Conservation (phyloP, 2,113 vertebrate genomes). For the Addax nasomaculatus region DNA sequence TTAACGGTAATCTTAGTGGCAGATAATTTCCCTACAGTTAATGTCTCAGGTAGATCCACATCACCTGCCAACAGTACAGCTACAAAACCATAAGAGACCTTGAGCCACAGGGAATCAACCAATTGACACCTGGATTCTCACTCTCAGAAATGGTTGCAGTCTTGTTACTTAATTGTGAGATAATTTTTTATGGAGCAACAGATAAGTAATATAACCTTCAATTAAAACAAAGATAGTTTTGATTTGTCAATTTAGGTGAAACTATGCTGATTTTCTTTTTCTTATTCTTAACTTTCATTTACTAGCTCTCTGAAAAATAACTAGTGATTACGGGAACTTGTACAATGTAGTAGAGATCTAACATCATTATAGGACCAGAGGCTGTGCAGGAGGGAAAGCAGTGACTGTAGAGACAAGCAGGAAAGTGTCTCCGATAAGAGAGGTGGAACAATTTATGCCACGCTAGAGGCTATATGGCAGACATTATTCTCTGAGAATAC, state of each 20-base stretch:
- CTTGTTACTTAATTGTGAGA: neutral
- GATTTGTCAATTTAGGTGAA: neutral
- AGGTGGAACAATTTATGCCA: neutral
- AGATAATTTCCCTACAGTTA: neutral
- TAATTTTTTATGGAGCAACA: neutral
- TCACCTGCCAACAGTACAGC: neutral
- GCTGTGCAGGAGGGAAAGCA: neutral
- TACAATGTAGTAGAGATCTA: neutral
- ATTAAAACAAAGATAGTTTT: neutral
- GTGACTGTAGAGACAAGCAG: neutral
- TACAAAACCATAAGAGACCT: neutral
- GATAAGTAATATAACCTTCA: neutral
- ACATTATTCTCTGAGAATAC: neutral
- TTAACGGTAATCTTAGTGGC: neutral
- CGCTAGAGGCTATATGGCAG: neutral
- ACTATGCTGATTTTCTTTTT: neutral
- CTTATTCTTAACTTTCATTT: neutral
- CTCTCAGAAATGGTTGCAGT: neutral
- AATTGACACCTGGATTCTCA: neutral
- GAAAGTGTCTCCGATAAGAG: rapidly evolving
- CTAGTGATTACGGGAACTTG: neutral
- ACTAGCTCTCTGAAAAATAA: neutral
- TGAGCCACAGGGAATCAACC: neutral
- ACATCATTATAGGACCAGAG: neutral
- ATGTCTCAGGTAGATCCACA: neutral